Evolutionary conservation across 2,888 invertebrate genomes (phyloP).

Genomic region (Apotomis capreana): DNA sequence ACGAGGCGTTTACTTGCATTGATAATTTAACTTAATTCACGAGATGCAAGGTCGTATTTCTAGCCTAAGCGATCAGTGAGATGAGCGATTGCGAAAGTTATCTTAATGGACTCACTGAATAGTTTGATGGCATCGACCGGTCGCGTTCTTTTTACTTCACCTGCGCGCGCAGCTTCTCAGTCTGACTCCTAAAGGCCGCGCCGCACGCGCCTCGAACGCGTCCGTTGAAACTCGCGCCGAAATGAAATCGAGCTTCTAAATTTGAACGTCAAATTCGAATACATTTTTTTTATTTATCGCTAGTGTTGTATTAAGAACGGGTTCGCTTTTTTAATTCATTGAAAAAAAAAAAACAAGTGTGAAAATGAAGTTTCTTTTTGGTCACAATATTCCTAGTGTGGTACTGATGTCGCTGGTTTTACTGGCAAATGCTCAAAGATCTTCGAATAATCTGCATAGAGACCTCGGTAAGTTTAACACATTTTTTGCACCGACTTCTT

Average conservation of each 20-base stretch:
- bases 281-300: conserved; percentile 21
- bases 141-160: conserved; percentile 60
- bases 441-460: conserved; percentile 65
- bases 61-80: conserved; percentile 17
- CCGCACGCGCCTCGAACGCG: conserved; percentile 65
- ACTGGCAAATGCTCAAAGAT: conserved; percentile 74
- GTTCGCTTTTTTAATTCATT: conserved; percentile 42
- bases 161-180: conserved; percentile 57
- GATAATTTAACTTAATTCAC: neutral
- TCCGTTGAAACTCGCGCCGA: conserved; percentile 64
- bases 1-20: neutral
- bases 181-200: conserved; percentile 55
- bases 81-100: conserved; percentile 9
- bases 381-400: conserved; percentile 70
- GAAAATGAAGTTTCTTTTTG: conserved; percentile 66
- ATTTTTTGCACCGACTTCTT: neutral
- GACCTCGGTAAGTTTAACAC: conserved; percentile 69
- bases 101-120: neutral
- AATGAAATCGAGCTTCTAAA: conserved; percentile 70
- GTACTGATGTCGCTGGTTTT: conserved; percentile 72
- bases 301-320: conserved; percentile 27
- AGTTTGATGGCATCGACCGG: conserved; percentile 61
- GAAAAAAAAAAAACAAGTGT: conserved; percentile 10
- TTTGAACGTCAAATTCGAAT: conserved; percentile 47
- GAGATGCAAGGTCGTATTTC: neutral